Conservation (phyloP, 30 jellyfish, hydroid and myxozoan species). For the Turritopsis rubra region DNA sequence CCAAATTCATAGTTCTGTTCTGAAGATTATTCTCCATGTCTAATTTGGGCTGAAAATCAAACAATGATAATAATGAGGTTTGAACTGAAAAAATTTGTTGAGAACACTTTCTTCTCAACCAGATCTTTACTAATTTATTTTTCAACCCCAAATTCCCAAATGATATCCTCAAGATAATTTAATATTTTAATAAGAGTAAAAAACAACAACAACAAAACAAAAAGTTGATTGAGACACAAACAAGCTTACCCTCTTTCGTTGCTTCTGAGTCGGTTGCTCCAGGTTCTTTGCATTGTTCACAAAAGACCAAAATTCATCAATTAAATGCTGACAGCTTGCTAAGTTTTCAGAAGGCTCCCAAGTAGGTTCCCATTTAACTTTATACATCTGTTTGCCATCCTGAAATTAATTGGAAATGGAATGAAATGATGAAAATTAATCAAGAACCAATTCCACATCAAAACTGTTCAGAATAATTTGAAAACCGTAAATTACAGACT, state of each 20-base stretch:
- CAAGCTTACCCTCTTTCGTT: slow-evolving; percentile 17
- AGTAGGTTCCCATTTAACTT: slow-evolving; percentile 40
- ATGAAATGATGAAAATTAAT: too few relatives aligned
- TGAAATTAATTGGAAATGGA: background rate
- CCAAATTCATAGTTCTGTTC: background rate
- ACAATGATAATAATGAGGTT: too few relatives aligned
- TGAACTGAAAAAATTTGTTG: too few relatives aligned
- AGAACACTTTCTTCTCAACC: background rate
- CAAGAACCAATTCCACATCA: background rate
- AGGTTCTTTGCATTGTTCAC: slow-evolving; percentile 31
- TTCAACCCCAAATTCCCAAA: too few relatives aligned
- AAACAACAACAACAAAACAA: background rate
- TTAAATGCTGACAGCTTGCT: slow-evolving; percentile 28
- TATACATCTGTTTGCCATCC: slow-evolving; percentile 35
- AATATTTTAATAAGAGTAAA: too few relatives aligned
- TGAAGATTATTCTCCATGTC: background rate
- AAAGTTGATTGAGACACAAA: background rate
- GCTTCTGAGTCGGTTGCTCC: slow-evolving; percentile 14
- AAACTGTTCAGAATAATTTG: too few relatives aligned
- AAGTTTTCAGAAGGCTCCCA: slow-evolving; percentile 35
- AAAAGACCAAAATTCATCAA: slow-evolving; percentile 36
- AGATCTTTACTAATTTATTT: too few relatives aligned
- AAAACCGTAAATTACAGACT: too few relatives aligned
- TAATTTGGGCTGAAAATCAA: background rate
- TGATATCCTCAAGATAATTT: too few relatives aligned